Conservation (phyloP, 2,888 invertebrate genomes). For the Acleris literana region DNA sequence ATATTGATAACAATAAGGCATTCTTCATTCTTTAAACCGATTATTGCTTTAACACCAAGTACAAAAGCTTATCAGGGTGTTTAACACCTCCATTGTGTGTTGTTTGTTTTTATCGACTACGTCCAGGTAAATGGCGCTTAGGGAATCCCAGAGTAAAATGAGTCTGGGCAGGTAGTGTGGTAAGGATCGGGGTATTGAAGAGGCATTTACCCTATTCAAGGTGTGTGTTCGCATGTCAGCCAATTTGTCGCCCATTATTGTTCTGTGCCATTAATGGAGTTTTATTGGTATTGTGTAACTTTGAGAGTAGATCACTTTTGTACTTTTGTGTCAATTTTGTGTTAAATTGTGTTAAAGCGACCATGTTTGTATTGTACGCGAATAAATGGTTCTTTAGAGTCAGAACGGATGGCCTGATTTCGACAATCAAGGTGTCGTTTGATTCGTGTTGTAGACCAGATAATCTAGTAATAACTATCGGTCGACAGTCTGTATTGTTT, state of each 20-base stretch:
- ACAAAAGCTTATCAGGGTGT: slow-evolving; percentile 14
- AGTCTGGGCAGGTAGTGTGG: slow-evolving; percentile 13
- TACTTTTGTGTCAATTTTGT: too few species aligned
- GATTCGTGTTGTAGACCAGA: not conserved
- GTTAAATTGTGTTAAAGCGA: too few species aligned
- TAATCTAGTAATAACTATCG: too few species aligned
- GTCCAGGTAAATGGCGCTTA: slow-evolving; percentile 24
- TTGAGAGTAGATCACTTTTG: too few species aligned
- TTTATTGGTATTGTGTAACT: not conserved
- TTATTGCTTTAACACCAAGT: slow-evolving; percentile 8
- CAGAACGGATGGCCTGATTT: too few species aligned
- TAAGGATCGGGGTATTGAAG: slow-evolving; percentile 1
- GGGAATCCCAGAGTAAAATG: slow-evolving; percentile 27
- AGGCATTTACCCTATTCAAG: slow-evolving; percentile 16
- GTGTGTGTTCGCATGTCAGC: slow-evolving; percentile 2
- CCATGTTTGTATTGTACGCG: too few species aligned
- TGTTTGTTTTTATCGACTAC: slow-evolving; percentile 11
- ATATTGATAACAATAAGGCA: not conserved
- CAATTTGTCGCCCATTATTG: slow-evolving; percentile 15
- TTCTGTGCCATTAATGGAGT: not conserved
- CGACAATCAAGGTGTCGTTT: not conserved
- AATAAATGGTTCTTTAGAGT: too few species aligned
- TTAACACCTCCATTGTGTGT: slow-evolving; percentile 17
- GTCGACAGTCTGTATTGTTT: not conserved
- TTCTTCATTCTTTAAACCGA: not conserved